Percentiles rank a stretch among this genome's conserved stretches.
phyloP scores from a whole-genome alignment of 2,888 invertebrate genomes.

The Alviniconcha strummeri region DNA sequence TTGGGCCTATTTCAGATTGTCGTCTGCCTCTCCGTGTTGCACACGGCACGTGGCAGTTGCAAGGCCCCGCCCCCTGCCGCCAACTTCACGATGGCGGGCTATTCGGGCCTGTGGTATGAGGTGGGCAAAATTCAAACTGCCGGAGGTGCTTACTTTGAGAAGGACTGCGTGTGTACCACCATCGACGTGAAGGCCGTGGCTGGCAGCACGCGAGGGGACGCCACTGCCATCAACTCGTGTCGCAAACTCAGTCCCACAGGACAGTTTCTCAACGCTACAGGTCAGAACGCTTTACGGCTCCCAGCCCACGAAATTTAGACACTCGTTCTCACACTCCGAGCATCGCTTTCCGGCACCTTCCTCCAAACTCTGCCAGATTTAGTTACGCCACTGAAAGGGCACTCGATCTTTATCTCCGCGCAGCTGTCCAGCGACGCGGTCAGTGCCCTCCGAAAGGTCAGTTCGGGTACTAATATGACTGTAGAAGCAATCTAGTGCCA shows the following conservation, averaged over 20 bases:
- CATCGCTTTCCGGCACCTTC: too few relatives aligned
- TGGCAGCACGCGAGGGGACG: conserved; percentile 50
- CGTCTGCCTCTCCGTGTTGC: background rate
- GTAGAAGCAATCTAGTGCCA: too few relatives aligned
- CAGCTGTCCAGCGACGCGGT: too few relatives aligned
- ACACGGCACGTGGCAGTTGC: conserved; percentile 35
- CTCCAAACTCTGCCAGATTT: too few relatives aligned
- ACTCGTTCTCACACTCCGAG: too few relatives aligned
- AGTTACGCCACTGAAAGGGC: too few relatives aligned
- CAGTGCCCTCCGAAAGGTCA: too few relatives aligned
- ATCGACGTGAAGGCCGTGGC: conserved; percentile 49
- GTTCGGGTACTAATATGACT: too few relatives aligned
- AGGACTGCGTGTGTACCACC: conserved; percentile 60
- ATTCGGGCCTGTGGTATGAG: conserved; percentile 60
- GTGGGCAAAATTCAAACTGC: conserved; percentile 59
- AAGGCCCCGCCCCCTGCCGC: conserved; percentile 45
- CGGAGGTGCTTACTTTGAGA: conserved; percentile 57
- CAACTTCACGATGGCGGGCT: conserved; percentile 48
- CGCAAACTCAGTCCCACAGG: conserved; percentile 51
- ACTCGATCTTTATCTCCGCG: too few relatives aligned
- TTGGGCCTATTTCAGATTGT: background rate
- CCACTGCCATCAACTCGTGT: conserved; percentile 55
- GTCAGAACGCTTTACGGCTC: conserved; percentile 34
- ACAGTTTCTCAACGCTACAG: conserved; percentile 53
- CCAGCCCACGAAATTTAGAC: too few relatives aligned